Evolutionary conservation across 1,140 invertebrate genomes (phyloP).

Genomic region (Theocolax elegans): DNA sequence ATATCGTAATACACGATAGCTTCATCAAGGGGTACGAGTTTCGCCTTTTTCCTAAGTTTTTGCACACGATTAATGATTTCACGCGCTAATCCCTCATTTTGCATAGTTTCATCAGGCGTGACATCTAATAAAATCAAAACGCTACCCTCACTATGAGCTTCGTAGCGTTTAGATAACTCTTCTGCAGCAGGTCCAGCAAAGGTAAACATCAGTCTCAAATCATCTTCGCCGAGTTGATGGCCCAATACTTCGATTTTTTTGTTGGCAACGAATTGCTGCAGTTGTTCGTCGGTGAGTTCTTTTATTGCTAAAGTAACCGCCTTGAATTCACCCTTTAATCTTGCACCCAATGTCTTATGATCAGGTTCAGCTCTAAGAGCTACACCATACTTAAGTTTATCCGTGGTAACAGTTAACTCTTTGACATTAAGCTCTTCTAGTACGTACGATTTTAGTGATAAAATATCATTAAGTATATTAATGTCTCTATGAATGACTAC

Average conservation of each 20-base stretch:
- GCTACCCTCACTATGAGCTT: slow-evolving; percentile 90
- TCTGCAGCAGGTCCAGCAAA: slow-evolving; percentile 70
- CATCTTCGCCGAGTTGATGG: slow-evolving; percentile 81
- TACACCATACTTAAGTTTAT: slow-evolving; percentile 95
- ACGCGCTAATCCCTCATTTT: slow-evolving; percentile 91
- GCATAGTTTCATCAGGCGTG: slow-evolving; percentile 87
- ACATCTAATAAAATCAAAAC: slow-evolving; percentile 83
- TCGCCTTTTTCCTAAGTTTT: slow-evolving; percentile 96
- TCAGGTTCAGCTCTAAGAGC: slow-evolving; percentile 94
- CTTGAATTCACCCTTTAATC: slow-evolving; percentile 92
- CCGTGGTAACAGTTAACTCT: slow-evolving; percentile 86
- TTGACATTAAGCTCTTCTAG: slow-evolving; percentile 95
- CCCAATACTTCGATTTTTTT: slow-evolving; percentile 81
- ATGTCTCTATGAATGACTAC: slow-evolving; percentile 92
- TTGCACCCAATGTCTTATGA: slow-evolving; percentile 86
- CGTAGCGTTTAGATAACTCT: slow-evolving; percentile 79
- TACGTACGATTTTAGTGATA: slow-evolving; percentile 87
- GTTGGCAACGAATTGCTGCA: slow-evolving; percentile 80
- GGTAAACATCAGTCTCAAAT: slow-evolving; percentile 88
- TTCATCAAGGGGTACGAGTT: slow-evolving; percentile 90
- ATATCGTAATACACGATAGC: slow-evolving; percentile 87
- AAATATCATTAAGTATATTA: slow-evolving; percentile 83
- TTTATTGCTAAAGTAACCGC: slow-evolving; percentile 85
- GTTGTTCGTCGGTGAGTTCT: slow-evolving; percentile 80
- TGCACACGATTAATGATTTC: slow-evolving; percentile 98